A percentile compares a stretch with the other conserved stretches of the same genome.
These are phyloP conservation scores for Tortricodes alternella DNA, from an alignment of 2,888 invertebrate genomes.

Conservation along the genomic window DNA sequence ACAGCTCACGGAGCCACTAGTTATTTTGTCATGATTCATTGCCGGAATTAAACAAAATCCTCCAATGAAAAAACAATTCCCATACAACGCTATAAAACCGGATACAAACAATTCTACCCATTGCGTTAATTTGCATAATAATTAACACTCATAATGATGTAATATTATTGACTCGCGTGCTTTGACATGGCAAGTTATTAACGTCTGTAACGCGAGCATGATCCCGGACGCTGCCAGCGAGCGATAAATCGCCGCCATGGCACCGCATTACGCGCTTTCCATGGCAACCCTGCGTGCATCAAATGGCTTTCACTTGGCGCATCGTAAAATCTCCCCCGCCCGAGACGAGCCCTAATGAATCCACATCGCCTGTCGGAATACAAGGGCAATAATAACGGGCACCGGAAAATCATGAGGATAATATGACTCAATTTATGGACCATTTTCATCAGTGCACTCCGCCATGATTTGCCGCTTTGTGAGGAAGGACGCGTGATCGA, in stretches of 20 bases:
- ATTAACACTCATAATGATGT: too few species aligned
- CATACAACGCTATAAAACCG: too few species aligned
- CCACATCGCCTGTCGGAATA: slow-evolving; percentile 49
- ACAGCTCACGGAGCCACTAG: too few species aligned
- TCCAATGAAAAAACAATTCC: too few species aligned
- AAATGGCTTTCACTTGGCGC: slow-evolving; percentile 58
- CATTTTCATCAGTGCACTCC: slow-evolving; percentile 33
- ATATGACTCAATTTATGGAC: slow-evolving; percentile 40
- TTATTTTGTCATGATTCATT: too few species aligned
- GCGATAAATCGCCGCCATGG: slow-evolving; percentile 37
- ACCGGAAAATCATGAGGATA: slow-evolving; percentile 42
- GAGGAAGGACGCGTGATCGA: background rate
- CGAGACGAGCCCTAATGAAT: slow-evolving; percentile 49
- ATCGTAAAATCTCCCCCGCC: slow-evolving; percentile 51
- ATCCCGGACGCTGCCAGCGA: background rate
- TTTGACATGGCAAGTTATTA: slow-evolving; percentile 11
- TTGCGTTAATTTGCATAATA: too few species aligned
- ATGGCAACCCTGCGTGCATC: slow-evolving; percentile 37
- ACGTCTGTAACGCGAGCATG: background rate
- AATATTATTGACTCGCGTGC: background rate
- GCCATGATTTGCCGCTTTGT: slow-evolving; percentile 12
- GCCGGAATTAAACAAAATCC: too few species aligned
- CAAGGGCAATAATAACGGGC: slow-evolving; percentile 43
- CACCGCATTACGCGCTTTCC: slow-evolving; percentile 30
- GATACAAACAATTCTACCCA: too few species aligned